Conservation (phyloP, 2,888 invertebrate species). For the Bruchidius siliquastri region DNA sequence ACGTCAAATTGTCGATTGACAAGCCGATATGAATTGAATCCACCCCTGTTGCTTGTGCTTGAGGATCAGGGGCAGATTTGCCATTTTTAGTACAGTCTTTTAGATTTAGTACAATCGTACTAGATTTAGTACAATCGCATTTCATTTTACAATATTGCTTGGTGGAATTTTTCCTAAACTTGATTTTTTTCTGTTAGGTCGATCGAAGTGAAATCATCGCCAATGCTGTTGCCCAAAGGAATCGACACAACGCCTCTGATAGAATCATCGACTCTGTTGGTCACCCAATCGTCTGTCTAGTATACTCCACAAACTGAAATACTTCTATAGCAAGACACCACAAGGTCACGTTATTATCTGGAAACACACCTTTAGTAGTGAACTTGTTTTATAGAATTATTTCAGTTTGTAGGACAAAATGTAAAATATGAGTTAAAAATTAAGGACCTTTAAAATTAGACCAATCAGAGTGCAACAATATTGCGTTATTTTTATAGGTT, state of each 20-base stretch:
- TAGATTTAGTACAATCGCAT: no score
- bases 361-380: neutral
- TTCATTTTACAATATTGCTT: no score
- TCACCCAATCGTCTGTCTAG: conserved; percentile 8
- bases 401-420: neutral
- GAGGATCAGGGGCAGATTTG: no score
- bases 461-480: neutral
- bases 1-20: no score
- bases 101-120: no score
- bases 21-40: no score
- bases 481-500: neutral
- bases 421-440: neutral
- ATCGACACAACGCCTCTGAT: conserved; percentile 36
- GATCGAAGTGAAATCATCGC: conserved; percentile 35
- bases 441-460: neutral
- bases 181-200: conserved; percentile 14
- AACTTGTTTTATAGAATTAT: neutral
- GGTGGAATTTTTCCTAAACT: neutral
- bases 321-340: neutral
- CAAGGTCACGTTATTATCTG: neutral
- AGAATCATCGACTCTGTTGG: conserved; percentile 17
- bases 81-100: no score
- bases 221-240: conserved; percentile 26
- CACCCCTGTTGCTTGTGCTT: no score
- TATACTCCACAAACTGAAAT: neutral